Conservation (phyloP, 2,797 vertebrate genomes). For the Chanos chanos region DNA sequence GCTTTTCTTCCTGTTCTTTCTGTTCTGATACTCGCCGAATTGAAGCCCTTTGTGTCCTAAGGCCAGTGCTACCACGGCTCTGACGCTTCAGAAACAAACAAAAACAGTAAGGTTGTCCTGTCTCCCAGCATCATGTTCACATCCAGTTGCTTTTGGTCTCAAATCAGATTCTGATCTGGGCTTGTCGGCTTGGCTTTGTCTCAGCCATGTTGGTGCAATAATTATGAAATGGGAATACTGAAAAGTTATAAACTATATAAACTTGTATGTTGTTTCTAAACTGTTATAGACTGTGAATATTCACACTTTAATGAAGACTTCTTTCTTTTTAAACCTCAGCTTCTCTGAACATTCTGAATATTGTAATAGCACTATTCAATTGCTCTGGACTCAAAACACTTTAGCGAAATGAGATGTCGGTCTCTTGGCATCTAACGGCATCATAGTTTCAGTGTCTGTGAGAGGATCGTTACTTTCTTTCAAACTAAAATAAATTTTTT, state of each 20-base stretch:
- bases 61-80: too few relatives aligned
- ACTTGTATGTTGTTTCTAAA: constrained; percentile 55
- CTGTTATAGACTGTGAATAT: constrained; percentile 57
- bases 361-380: constrained; percentile 61
- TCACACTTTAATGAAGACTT: constrained; percentile 65
- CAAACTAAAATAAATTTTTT: constrained; percentile 53
- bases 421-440: constrained; percentile 49
- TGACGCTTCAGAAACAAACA: not conserved
- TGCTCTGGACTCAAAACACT: constrained; percentile 40
- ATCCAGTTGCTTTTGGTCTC: constrained; percentile 32
- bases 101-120: constrained; percentile 27
- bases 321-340: constrained; percentile 38
- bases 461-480: constrained; percentile 51
- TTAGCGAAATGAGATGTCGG: constrained; percentile 46
- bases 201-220: constrained; percentile 62
- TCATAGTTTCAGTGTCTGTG: constrained; percentile 60
- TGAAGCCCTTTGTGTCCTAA: not conserved
- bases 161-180: constrained; percentile 19
- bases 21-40: too few relatives aligned
- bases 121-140: not conserved
- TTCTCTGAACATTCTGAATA: constrained; percentile 58
- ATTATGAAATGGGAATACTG: constrained; percentile 46
- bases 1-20: not conserved
- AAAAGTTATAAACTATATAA: constrained; percentile 57
- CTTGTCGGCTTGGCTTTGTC: constrained; percentile 46